These are phyloP conservation scores for Aurelia sp. DNA, from an alignment of 30 jellyfish, hydroid and myxozoan genomes.

Conservation along the genomic window DNA sequence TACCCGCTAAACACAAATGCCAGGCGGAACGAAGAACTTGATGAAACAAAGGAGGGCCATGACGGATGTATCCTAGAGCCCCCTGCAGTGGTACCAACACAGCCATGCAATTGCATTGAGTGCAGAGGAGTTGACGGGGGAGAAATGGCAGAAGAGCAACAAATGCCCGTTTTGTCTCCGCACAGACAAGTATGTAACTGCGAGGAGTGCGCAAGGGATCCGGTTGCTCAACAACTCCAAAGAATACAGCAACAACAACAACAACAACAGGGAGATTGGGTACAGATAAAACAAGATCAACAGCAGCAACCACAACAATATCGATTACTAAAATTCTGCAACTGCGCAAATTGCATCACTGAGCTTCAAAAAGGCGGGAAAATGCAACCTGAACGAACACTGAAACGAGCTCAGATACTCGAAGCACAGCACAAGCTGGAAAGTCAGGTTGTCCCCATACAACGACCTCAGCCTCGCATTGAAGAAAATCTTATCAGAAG, in stretches of 20 bases:
- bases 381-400: too few species aligned
- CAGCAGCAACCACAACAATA: neutral
- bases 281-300: too few species aligned
- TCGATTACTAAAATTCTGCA: neutral
- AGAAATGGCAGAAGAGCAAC: neutral
- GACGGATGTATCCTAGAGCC: neutral
- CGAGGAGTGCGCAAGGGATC: conserved; percentile 11
- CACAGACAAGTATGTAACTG: conserved; percentile 19
- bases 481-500: too few species aligned
- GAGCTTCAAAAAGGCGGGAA: neutral
- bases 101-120: conserved; percentile 29
- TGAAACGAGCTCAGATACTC: too few species aligned
- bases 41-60: neutral
- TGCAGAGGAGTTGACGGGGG: neutral
- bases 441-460: too few species aligned
- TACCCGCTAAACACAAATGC: neutral
- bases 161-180: neutral
- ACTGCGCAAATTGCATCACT: neutral
- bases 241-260: conserved; percentile 14
- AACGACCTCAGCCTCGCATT: too few species aligned
- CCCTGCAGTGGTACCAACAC: neutral
- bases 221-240: neutral
- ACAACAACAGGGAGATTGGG: neutral
- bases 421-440: too few species aligned
- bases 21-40: neutral